Base-by-base conservation (phyloP, 2,797 vertebrate species). In the Myiothlypis chrysogaster region DNA sequence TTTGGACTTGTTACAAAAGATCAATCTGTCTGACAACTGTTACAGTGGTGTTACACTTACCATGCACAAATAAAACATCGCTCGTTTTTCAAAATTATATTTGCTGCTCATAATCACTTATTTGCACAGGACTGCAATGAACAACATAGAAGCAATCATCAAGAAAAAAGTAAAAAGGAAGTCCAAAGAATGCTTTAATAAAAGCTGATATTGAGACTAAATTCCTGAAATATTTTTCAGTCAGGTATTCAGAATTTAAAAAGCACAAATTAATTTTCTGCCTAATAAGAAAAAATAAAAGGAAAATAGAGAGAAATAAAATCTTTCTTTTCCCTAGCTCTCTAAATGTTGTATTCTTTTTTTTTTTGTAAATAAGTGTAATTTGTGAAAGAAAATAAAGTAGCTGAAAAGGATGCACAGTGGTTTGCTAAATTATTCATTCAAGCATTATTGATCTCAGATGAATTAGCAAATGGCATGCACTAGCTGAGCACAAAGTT, bases 351-450 rank as follows among this genome's bases (percentile, higher is more conserved):
- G n/a, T n/a, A n/a, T n/a, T n/a, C n/a, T 55, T 15, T 14, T 15
- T 34, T 70, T 84, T 55, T 55, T 47, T 80, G 39, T 27, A 91
- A 94, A 82, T 59, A 85, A 64, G 9, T 50, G 23, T 49, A 71
- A 72, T 50, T 89, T 73, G 37, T 84, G 32, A 25, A 87, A 87
- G 37, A 81, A 96, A 95, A 95, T 86, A 89, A 83, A 95, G 39
- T 56, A 93, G 27, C 55, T 14, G 37, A 80, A 96, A 94, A 82
- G 30, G n/a, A 30, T 87, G 12, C 52, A 86, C 47, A 56, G 83
- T 86, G 35, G 49, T 94, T 96, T 70, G 92, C 84, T 97, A 96
- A 97, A 97, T 96, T 95, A 97, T 97, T 96, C 83, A 97, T 97
- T 92, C 90, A 93, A 94, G 61, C 73, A 66, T 94, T 97, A 97